Conservation (phyloP, 2,113 vertebrate species). For the Saguinus midas region DNA sequence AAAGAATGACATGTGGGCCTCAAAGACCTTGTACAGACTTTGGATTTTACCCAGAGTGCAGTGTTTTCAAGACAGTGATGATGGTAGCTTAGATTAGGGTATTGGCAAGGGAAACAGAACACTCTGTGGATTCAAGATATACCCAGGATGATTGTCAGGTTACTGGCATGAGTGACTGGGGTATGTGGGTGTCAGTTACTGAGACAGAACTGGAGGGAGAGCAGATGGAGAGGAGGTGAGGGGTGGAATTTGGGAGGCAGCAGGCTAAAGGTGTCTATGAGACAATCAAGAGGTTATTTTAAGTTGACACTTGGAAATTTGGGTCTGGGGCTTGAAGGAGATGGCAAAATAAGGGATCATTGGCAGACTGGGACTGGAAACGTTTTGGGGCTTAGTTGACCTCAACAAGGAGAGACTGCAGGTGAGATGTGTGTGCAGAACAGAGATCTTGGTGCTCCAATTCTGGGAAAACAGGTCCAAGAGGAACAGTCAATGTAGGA, state of each 20-base stretch:
- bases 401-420: background rate
- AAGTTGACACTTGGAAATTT: background rate
- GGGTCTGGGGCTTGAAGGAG: background rate
- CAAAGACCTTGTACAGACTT: background rate
- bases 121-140: background rate
- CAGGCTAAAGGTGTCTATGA: background rate
- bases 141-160: background rate
- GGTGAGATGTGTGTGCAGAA: background rate
- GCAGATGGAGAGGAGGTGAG: conserved; percentile 27
- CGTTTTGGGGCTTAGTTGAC: background rate
- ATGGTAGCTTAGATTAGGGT: background rate
- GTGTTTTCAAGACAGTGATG: background rate
- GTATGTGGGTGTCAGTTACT: conserved; percentile 21
- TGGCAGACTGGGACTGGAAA: too few species aligned
- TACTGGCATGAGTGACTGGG: conserved; percentile 35
- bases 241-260: conserved; percentile 43
- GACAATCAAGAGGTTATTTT: conserved; percentile 7
- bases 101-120: background rate
- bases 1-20: background rate
- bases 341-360: background rate
- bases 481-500: background rate
- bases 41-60: background rate
- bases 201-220: background rate
- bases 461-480: background rate
- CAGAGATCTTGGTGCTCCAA: background rate